Conservation (phyloP, 2,113 vertebrate genomes). For the Epinephelus fuscoguttatus region DNA sequence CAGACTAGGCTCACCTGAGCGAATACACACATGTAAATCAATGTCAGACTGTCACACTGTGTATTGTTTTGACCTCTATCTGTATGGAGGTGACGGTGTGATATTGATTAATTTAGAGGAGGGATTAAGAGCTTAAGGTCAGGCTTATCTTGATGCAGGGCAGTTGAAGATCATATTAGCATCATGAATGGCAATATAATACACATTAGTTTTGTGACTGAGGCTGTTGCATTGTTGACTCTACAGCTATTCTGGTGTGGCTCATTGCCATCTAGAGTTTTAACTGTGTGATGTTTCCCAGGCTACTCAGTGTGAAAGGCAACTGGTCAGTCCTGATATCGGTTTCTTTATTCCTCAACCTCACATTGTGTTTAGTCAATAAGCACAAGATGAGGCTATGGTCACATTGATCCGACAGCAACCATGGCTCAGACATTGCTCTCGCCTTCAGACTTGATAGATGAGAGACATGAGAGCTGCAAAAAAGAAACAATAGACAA, state of each 20-base stretch:
- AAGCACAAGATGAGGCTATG: slow-evolving; percentile 27
- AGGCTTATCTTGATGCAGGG: background rate
- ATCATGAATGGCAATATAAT: background rate
- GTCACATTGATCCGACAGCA: slow-evolving; percentile 53
- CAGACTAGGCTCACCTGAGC: background rate
- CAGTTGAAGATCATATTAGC: slow-evolving; percentile 28
- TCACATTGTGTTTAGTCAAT: slow-evolving; percentile 46
- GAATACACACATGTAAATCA: background rate
- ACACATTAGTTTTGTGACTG: background rate
- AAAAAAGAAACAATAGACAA: slow-evolving; percentile 17
- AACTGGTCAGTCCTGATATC: slow-evolving; percentile 5
- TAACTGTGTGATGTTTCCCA: background rate
- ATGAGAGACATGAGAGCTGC: slow-evolving; percentile 10
- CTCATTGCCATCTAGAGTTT: slow-evolving; percentile 1
- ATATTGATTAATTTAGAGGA: slow-evolving; percentile 36
- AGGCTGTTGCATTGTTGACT: background rate
- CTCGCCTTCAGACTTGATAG: slow-evolving; percentile 24
- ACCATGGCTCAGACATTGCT: slow-evolving; percentile 38
- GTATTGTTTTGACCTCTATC: slow-evolving; percentile 11
- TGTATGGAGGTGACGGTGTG: slow-evolving; percentile 1
- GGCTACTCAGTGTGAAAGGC: background rate
- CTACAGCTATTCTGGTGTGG: slow-evolving; percentile 1
- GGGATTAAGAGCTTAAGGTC: background rate
- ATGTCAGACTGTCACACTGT: slow-evolving; percentile 1
- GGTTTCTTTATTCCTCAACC: slow-evolving; percentile 34